Percentiles rank a stretch among this genome's conserved stretches.
phyloP scores from a whole-genome alignment of 2,797 vertebrate species.

The Hapalemur alaotrensis region DNA sequence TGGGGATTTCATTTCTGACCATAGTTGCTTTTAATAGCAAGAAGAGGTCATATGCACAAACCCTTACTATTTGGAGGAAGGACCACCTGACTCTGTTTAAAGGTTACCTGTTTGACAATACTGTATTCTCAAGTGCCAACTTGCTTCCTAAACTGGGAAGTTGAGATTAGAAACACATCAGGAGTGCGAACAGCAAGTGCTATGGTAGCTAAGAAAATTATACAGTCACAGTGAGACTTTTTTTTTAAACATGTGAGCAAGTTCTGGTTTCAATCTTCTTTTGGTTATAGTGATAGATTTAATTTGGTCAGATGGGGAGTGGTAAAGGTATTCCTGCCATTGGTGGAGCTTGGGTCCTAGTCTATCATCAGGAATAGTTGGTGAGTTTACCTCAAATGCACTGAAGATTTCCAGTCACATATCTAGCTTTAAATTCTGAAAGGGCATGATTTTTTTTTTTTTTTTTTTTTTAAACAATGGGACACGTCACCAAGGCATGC shows the following conservation, averaged over 20 bases:
- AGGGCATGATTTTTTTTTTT: not conserved
- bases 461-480: not conserved
- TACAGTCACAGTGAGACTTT: not conserved
- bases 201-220: not conserved
- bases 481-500: not conserved
- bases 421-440: not conserved
- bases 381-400: not conserved
- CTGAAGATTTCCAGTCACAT: not conserved
- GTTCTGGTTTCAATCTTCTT: not conserved
- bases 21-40: not conserved
- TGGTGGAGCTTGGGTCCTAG: not conserved
- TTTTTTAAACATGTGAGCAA: not conserved
- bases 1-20: conserved; percentile 36
- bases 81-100: not conserved
- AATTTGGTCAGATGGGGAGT: not conserved
- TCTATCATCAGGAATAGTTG: not conserved
- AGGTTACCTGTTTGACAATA: not conserved
- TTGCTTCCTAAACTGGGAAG: conserved; percentile 26
- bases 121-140: not conserved
- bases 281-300: not conserved
- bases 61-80: not conserved
- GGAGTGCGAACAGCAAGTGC: not conserved
- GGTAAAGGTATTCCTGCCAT: not conserved
- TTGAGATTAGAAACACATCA: conserved; percentile 9
- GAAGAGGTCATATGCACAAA: conserved; percentile 1